Conservation (phyloP, 2,113 vertebrate genomes). For the Galemys pyrenaicus region DNA sequence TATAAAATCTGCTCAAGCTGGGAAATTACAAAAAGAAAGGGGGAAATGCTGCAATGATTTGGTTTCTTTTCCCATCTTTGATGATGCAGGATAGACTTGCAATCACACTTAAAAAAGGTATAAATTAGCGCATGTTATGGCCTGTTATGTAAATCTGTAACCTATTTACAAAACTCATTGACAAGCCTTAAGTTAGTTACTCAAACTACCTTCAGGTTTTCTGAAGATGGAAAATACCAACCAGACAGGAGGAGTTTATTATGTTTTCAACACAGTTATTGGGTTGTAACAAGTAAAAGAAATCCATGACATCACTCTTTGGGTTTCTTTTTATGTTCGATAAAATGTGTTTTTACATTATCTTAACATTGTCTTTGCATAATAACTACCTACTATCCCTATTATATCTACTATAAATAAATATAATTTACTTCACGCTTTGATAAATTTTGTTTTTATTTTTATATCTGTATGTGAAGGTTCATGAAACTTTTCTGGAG, state of each 20-base stretch:
- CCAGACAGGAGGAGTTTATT: not conserved
- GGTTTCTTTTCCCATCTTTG: not conserved
- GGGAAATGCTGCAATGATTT: not conserved
- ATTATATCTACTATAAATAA: not conserved
- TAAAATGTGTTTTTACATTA: constrained; percentile 4
- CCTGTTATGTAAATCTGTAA: not conserved
- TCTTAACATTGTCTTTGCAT: not conserved
- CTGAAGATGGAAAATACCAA: not conserved
- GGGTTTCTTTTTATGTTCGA: not conserved
- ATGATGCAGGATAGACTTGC: not conserved
- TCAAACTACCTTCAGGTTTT: not conserved
- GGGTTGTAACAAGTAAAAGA: not conserved
- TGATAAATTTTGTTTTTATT: not conserved
- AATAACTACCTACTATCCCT: not conserved
- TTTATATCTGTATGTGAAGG: not conserved
- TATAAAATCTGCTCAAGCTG: not conserved
- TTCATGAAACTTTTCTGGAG: not conserved
- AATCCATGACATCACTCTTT: not conserved
- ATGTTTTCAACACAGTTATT: not conserved
- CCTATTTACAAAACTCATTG: not conserved
- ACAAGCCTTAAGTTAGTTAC: not conserved
- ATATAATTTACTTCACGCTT: not conserved
- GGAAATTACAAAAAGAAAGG: not conserved
- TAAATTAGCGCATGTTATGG: not conserved
- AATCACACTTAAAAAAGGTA: not conserved